Base-by-base conservation (phyloP, 2,113 vertebrate genomes). In the Eulacestoma nigropectus region DNA sequence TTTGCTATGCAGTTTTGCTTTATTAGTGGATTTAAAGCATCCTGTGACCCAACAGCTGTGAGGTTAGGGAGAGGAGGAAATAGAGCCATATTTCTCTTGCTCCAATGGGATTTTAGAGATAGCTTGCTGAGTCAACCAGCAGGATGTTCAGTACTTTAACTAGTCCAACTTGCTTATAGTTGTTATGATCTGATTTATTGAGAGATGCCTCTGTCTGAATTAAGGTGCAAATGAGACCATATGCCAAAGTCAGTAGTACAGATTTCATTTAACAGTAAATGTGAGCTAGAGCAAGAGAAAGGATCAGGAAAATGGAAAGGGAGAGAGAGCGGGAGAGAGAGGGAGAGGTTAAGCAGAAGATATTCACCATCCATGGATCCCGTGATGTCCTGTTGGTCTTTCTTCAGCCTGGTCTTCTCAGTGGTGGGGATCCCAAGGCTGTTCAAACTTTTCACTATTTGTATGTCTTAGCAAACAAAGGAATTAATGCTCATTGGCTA, bases 31-130 rank as follows among this genome's bases (percentile, higher is more conserved):
- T 96, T 95, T 95, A 91, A 93, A 85, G 23, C 44, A 87, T 89
- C 37, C 41, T 93, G 85, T 96, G 93, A 89, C 90, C 95, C 55
- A 90, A 59, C 93, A 95, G 78, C 91, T 96, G 89, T 85, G 85
- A 83, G 78, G 55, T 80, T 77, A 83, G 16, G 37, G 59, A 86
- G 49, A 68, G 42, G 47, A 84, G 56, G 89, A 89, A 90, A 83
- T 32, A 76, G 6, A 94, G 6, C 17, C 39, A 9, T 70, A 29
- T 42, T 95, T 88, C 33, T 85, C 27, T 57, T 90, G 35, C 26
- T 93, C 85, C 73, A 12, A 16, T 17, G 82, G 78, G 82, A 93
- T 55, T 42, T 22, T 5, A 57, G 47, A 67, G 50, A 55, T 9
- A 73, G 13, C 30, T 80, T 68, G 33, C 82, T 86, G 72, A 94